These are phyloP conservation scores for Equus quagga DNA, from an alignment of 2,113 vertebrate species.

Conservation along the genomic window DNA sequence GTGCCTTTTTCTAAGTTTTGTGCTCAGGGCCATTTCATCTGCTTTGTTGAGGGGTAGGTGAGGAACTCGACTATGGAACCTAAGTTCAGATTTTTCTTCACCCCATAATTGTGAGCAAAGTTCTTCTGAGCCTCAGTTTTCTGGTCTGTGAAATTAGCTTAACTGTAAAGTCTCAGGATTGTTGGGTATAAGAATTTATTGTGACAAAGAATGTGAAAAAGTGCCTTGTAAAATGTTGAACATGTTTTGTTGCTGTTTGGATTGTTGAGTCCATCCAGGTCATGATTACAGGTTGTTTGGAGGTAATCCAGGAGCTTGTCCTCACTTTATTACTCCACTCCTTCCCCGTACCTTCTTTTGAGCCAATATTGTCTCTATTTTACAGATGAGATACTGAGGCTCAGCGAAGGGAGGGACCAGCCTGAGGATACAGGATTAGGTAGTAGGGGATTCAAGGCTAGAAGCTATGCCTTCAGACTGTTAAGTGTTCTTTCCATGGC, in stretches of 20 bases:
- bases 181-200: not conserved
- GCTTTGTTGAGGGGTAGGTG: not conserved
- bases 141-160: conserved; percentile 12
- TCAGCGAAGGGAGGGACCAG: not conserved
- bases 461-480: not conserved
- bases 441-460: not conserved
- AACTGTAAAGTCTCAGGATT: conserved; percentile 2
- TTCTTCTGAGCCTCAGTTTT: conserved; percentile 19
- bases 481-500: not conserved
- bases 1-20: conserved; percentile 37
- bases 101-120: not conserved
- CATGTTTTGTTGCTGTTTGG: not conserved
- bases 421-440: not conserved
- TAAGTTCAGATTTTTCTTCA: not conserved
- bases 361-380: conserved; percentile 31
- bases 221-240: conserved; percentile 32
- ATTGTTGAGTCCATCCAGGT: conserved; percentile 13
- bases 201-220: not conserved
- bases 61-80: not conserved
- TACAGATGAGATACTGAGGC: not conserved
- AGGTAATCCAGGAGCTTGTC: conserved; percentile 30
- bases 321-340: conserved; percentile 16
- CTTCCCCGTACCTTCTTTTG: not conserved
- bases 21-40: conserved; percentile 35
- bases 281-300: conserved; percentile 30